Evolutionary conservation across 2,113 vertebrate species (phyloP).

Genomic region (Serilophus lunatus): DNA sequence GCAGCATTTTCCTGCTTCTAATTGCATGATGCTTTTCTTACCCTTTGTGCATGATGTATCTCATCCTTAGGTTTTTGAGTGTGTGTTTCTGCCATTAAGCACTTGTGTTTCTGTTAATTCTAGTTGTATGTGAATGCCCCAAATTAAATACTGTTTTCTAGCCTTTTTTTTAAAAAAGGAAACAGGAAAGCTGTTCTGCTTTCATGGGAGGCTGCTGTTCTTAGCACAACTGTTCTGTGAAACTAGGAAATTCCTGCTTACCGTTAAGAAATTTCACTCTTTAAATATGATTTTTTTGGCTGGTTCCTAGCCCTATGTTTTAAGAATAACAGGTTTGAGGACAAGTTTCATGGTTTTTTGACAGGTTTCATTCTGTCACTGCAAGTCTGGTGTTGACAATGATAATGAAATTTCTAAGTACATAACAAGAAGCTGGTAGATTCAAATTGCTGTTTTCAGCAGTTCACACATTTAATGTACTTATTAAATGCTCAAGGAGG

Average conservation of each 20-base stretch:
- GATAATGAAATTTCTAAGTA: background rate
- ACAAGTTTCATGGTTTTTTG: no score
- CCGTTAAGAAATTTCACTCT: background rate
- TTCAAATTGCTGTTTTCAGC: background rate
- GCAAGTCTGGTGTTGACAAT: background rate
- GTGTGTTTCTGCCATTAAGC: background rate
- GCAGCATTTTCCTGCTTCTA: background rate
- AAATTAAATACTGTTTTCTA: background rate
- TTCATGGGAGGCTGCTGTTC: background rate
- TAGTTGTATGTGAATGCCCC: background rate
- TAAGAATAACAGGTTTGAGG: no score
- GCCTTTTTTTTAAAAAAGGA: background rate
- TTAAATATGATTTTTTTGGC: background rate
- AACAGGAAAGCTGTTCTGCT: background rate
- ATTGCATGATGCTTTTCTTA: background rate
- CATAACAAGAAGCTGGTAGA: background rate
- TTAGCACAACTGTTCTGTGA: background rate
- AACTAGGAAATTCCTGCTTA: background rate
- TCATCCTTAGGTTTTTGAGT: background rate
- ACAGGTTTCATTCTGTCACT: slow-evolving; percentile 13
- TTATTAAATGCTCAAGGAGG: background rate
- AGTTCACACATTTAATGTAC: background rate
- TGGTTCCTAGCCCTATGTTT: background rate
- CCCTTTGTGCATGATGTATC: background rate
- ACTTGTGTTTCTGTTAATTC: background rate